Evolutionary conservation across 1,140 invertebrate species (phyloP).

Genomic region (Probaryconus sp.): DNA sequence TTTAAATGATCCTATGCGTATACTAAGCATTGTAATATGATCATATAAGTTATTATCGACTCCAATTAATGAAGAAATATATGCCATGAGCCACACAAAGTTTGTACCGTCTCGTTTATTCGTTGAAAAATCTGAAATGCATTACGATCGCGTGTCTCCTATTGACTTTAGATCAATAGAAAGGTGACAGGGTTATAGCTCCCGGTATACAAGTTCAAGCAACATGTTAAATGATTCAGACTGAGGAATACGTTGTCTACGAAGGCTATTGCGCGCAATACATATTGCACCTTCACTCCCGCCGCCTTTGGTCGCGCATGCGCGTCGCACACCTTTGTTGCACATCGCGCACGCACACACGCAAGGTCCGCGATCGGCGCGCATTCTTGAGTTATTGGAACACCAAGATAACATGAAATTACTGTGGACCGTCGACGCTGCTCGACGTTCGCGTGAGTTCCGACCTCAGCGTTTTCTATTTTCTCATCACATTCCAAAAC

Average conservation of each 20-base stretch:
- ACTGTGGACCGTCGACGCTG: constrained; percentile 53
- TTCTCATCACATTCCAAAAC: too few relatives aligned
- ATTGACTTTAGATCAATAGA: too few relatives aligned
- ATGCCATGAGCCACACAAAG: too few relatives aligned
- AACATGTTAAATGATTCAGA: constrained; percentile 47
- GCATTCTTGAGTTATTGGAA: constrained; percentile 59
- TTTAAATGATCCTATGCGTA: constrained; percentile 32
- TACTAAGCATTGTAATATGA: constrained; percentile 45
- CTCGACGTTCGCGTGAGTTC: constrained; percentile 29
- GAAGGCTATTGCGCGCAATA: constrained; percentile 53
- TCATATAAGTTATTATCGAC: constrained; percentile 46
- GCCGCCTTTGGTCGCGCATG: constrained; percentile 28
- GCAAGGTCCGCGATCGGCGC: constrained; percentile 58
- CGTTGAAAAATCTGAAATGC: too few relatives aligned
- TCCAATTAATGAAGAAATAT: constrained; percentile 52
- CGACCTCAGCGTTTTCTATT: constrained; percentile 3
- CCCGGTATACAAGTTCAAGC: constrained; percentile 41
- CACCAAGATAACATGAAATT: constrained; percentile 65
- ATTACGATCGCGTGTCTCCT: too few relatives aligned
- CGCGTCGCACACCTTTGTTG: constrained; percentile 36
- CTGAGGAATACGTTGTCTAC: constrained; percentile 33
- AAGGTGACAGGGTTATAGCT: too few relatives aligned
- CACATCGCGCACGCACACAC: constrained; percentile 53
- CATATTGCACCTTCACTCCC: constrained; percentile 41
- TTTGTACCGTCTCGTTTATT: too few relatives aligned